Evolutionary conservation across 2,888 invertebrate genomes (phyloP), one percentile per base, ranked within the genome.

Genomic region (Acleris laterana): DNA sequence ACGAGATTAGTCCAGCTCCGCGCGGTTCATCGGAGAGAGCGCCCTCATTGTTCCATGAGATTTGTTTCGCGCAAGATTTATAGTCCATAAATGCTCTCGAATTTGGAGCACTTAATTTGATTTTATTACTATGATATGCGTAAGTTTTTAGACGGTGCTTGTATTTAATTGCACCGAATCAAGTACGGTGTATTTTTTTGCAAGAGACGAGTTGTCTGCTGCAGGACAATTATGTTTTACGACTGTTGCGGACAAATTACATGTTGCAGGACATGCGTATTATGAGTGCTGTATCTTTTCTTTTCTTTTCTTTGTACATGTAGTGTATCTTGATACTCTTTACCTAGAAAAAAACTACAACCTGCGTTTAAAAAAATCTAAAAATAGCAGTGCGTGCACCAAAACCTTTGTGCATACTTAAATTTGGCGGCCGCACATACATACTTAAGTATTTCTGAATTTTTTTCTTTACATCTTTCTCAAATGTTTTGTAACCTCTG

Each of bases 31-130:
- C 66, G 62, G 65, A 55, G 65, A 65, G 61, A 65, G 62, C 17
- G 60, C 25, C 62, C 66, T 62, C 66, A 52, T 62, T 66, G 66
- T 62, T 66, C 28, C 51, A 50, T 55, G 19, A 51, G 57, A 62
- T 66, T 62, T 62, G 62, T 38, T 60, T 51, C 61, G 61, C 61
- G 50, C 46, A 66, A 62, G 66, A 66, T 66, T 66, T 66, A 66
- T 66, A 22, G 38, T n/a, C 66, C 48, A 66, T 66, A 66, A 66
- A 62, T 66, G 61, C 66, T 62, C 52, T 66, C 32, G 48, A 62
- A 66, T 66, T 66, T 66, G 50, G 60, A 62, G 61, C 57, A 52
- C 32, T 57, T 66, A 56, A 57, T 66, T 62, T 32, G 55, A 11
- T 62, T 65, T 61, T 62, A 51, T 56, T 42, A 60, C 53, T 49